phyloP scores from a whole-genome alignment of 1,140 invertebrate species.

The Heterodera carotae region DNA sequence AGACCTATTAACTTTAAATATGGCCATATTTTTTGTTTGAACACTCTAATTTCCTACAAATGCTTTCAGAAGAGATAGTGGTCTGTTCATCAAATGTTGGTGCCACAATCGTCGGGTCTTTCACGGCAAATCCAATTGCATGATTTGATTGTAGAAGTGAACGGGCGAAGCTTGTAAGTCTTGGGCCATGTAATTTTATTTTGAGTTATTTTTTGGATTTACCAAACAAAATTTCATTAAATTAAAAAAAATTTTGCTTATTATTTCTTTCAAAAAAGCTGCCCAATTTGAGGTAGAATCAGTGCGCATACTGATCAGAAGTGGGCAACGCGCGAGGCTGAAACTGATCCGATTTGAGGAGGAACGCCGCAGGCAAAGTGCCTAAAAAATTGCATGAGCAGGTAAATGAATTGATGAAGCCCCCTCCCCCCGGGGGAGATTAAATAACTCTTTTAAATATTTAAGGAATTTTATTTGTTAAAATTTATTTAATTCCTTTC shows the following conservation, averaged over 20 bases:
- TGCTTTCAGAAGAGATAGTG: constrained; percentile 91
- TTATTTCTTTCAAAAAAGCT: neutral
- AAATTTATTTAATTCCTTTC: too few species aligned
- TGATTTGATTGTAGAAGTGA: constrained; percentile 79
- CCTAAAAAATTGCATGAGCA: constrained; percentile 63
- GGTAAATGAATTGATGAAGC: too few species aligned
- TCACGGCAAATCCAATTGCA: constrained; percentile 93
- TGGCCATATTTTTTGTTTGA: too few species aligned
- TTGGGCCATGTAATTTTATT: constrained; percentile 55
- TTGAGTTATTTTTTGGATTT: too few species aligned
- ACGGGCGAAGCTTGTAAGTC: constrained; percentile 55
- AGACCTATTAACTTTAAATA: too few species aligned
- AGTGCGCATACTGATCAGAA: constrained; percentile 58
- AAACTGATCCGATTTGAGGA: constrained; percentile 59
- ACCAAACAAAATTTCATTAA: too few species aligned
- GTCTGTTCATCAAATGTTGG: constrained; percentile 99
- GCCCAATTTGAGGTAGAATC: constrained; percentile 45
- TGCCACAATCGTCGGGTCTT: constrained; percentile 86
- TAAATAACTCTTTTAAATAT: too few species aligned
- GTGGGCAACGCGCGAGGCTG: constrained; percentile 52
- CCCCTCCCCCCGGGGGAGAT: too few species aligned
- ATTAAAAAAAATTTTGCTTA: neutral
- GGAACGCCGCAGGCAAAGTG: constrained; percentile 60
- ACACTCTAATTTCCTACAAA: constrained; percentile 17
- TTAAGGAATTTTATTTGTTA: too few species aligned